Base-by-base conservation (phyloP, 1,140 invertebrate species). In the Mya arenaria region DNA sequence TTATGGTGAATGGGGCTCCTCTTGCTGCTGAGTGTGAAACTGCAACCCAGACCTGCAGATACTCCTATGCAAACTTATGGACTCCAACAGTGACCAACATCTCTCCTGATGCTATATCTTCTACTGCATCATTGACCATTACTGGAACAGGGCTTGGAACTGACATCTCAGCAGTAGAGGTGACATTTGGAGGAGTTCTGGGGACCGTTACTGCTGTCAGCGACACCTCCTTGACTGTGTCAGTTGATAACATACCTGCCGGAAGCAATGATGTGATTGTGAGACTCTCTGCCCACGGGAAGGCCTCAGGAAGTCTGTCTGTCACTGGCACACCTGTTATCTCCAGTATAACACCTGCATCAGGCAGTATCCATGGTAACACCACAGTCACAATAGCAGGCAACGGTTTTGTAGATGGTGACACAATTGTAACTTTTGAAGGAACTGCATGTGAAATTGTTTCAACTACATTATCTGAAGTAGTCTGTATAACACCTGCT, bases 341-440 rank as follows among this genome's bases (percentile, higher is more conserved):
- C 36, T 37, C 79, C 13, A 55, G 60, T 19, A 66, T 87, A 4
- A 36, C 82, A 17, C 88, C 88, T 56, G 34, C 60, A 17, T 63
- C 68, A 30, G 88, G 88, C 32, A 84, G 86, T 41, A 87, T 84
- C 23, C 28, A 84, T 74, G 88, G 88, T 30, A 82, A 87, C 23
- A 86, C 84, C 23, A 15, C 72, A 0, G 17, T 89, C 32, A 87
- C 85, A 3, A 84, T 89, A 19, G n/a, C 32, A 25, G 88, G 88
- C 23, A 77, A 75, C 44, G 84, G 84, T 41, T 88, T 89, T 63
- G 72, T 75, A 41, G 66, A 34, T 34, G 62, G 25, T 36, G 58
- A 74, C 15, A 84, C 82, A 32, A 36, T 52, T 41, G 68, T 87
- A 19, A 19, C 19, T 13, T n/a, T 84, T 36, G 75, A 56, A 44